phyloP scores from a whole-genome alignment of 2,888 invertebrate species.

The Homarus gammarus region DNA sequence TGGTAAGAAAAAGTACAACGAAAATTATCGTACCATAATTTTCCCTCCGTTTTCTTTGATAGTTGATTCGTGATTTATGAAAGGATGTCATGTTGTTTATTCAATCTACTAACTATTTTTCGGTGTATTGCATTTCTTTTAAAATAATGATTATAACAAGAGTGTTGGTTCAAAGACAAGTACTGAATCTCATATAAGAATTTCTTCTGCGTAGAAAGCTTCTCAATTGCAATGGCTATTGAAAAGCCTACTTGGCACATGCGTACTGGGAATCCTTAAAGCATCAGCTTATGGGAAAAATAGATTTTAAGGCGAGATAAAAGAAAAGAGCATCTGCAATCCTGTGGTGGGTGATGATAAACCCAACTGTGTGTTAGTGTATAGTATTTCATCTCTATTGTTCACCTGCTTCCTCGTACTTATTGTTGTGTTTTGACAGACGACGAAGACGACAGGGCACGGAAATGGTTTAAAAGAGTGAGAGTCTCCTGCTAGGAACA shows the following conservation, averaged over 20 bases:
- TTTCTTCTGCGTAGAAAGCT: constrained; percentile 41
- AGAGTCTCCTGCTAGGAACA: constrained; percentile 23
- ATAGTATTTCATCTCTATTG: constrained; percentile 34
- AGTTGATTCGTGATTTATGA: background rate
- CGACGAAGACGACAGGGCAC: constrained; percentile 38
- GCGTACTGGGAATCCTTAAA: constrained; percentile 22
- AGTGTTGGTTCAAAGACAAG: background rate
- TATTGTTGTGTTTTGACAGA: constrained; percentile 53
- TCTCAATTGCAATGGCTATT: constrained; percentile 7
- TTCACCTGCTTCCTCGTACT: background rate
- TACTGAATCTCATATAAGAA: background rate
- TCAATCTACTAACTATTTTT: background rate
- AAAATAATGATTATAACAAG: background rate
- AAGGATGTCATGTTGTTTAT: background rate
- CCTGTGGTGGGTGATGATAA: too few species aligned
- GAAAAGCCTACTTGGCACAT: constrained; percentile 43
- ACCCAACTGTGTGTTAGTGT: background rate
- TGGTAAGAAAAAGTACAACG: too few species aligned
- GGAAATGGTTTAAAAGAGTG: constrained; percentile 41
- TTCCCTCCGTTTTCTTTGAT: constrained; percentile 22
- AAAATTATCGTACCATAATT: background rate
- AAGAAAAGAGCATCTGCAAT: constrained; percentile 34
- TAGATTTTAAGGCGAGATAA: background rate
- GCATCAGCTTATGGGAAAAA: constrained; percentile 51
- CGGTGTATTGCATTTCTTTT: background rate